A percentile compares a stretch with the other conserved stretches of the same genome.
phyloP scores from a whole-genome alignment of 2,797 vertebrate species.

The Scolopax rusticola region DNA sequence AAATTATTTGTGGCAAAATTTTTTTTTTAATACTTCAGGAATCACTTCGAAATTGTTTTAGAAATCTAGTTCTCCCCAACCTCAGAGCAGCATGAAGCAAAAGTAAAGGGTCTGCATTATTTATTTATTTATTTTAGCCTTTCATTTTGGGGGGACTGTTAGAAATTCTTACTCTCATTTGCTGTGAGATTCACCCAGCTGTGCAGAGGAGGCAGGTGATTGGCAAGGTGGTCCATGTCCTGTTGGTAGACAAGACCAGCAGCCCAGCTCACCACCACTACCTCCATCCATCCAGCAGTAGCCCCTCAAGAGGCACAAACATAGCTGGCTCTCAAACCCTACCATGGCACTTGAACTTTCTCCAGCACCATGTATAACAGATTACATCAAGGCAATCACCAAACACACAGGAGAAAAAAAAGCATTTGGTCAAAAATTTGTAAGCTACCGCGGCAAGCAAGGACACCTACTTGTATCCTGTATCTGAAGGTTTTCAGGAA shows the following conservation, averaged over 20 bases:
- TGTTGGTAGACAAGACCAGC: not conserved
- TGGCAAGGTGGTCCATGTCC: fast-evolving
- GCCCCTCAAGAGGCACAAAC: fast-evolving
- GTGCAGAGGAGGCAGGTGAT: fast-evolving
- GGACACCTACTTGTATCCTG: not conserved
- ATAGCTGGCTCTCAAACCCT: fast-evolving
- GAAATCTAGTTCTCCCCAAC: not conserved
- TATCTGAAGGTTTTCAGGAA: not conserved
- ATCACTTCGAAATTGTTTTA: not conserved
- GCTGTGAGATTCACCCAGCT: not conserved
- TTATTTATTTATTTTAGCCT: not conserved
- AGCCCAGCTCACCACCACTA: not conserved
- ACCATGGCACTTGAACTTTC: fast-evolving
- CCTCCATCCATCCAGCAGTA: not conserved
- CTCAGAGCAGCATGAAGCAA: not conserved
- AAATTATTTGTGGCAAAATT: not conserved
- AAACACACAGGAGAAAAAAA: not conserved
- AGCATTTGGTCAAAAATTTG: not conserved
- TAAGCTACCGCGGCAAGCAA: not conserved
- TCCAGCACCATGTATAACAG: not conserved
- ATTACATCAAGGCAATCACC: not conserved
- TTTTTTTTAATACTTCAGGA: not conserved
- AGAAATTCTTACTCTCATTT: not conserved
- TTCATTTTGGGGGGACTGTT: not conserved
- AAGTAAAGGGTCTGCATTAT: not conserved